These are phyloP conservation scores for Patella pellucida DNA, from an alignment of 2,888 invertebrate genomes.

Conservation along the genomic window DNA sequence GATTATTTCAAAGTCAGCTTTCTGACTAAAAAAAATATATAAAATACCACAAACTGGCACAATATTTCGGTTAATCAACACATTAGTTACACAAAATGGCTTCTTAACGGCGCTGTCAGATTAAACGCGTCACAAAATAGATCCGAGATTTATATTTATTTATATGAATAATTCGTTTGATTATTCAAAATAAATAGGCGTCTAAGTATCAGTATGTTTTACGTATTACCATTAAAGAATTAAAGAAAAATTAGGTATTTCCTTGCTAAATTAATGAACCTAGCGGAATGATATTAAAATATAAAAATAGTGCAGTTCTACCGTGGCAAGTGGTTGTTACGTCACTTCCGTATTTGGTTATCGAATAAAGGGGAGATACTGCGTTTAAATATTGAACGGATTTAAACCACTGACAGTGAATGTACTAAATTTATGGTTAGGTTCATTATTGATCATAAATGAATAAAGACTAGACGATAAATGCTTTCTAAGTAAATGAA, in stretches of 20 bases:
- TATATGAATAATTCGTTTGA: too few relatives aligned
- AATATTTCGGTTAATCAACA: conserved; percentile 8
- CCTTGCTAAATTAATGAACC: background rate
- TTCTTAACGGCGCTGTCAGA: background rate
- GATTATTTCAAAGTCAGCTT: background rate
- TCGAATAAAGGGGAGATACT: too few relatives aligned
- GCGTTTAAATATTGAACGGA: too few relatives aligned
- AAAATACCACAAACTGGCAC: background rate
- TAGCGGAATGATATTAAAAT: conserved; percentile 24
- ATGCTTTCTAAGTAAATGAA: too few relatives aligned
- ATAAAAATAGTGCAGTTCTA: conserved; percentile 31
- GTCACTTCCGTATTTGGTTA: conserved; percentile 35
- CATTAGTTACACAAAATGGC: conserved; percentile 9
- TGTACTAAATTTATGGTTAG: too few relatives aligned
- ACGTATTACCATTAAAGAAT: too few relatives aligned
- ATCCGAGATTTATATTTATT: background rate
- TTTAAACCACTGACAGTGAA: too few relatives aligned
- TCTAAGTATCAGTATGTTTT: too few relatives aligned
- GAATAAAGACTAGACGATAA: too few relatives aligned
- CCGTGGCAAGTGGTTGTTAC: conserved; percentile 50
- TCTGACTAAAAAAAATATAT: background rate
- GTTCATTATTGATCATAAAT: too few relatives aligned
- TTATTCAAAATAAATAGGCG: too few relatives aligned
- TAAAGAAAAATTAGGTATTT: background rate
- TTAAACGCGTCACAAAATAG: conserved; percentile 1